phyloP scores from a whole-genome alignment of 2,797 vertebrate species.

The Vultur gryphus region DNA sequence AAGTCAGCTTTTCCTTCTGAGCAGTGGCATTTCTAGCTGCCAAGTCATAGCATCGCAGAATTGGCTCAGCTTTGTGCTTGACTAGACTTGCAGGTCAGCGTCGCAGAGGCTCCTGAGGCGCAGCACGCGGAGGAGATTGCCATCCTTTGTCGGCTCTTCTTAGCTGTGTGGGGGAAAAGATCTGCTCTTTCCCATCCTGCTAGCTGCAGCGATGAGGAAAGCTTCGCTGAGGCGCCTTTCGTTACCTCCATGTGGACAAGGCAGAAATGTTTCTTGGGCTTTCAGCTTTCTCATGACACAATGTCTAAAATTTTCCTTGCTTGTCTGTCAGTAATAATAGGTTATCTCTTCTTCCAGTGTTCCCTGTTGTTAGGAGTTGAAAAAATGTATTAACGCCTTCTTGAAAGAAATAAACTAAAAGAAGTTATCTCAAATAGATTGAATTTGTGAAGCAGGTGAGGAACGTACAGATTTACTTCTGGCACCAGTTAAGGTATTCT shows the following conservation, averaged over 20 bases:
- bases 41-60: background rate
- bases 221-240: accelerated
- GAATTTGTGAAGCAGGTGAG: background rate
- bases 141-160: accelerated
- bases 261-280: background rate
- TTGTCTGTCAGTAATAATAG: background rate
- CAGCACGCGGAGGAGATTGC: background rate
- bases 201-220: background rate
- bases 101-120: accelerated
- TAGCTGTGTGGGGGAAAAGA: background rate
- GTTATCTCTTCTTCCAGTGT: background rate
- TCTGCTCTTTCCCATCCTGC: background rate
- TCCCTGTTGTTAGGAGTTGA: background rate
- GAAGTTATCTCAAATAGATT: background rate
- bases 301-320: background rate
- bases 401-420: background rate
- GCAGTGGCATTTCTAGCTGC: background rate
- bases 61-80: background rate
- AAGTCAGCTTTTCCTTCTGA: background rate
- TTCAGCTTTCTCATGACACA: background rate
- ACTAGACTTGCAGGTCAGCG: background rate
- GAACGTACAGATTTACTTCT: background rate
- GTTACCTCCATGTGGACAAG: accelerated
- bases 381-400: background rate
- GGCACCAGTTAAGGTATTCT: background rate